Evolutionary conservation across 2,888 invertebrate genomes (phyloP).

Genomic region (Nudaria mundana): DNA sequence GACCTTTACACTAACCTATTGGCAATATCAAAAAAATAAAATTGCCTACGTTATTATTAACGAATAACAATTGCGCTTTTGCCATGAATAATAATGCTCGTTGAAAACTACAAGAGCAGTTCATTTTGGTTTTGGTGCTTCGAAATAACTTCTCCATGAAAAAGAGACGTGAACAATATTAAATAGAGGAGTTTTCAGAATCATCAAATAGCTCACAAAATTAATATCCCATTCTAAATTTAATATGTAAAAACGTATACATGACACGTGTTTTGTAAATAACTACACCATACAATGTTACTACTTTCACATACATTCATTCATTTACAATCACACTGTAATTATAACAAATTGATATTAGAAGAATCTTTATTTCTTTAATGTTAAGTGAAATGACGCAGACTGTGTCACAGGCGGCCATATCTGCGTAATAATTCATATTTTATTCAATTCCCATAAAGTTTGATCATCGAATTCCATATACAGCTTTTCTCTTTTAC

Average conservation of each 20-base stretch:
- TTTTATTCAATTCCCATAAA: constrained; percentile 57
- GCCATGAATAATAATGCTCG: too few relatives aligned
- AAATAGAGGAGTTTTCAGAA: too few relatives aligned
- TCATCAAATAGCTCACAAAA: too few relatives aligned
- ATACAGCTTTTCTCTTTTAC: constrained; percentile 66
- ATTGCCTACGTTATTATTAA: too few relatives aligned
- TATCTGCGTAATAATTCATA: constrained; percentile 64
- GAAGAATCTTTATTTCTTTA: constrained; percentile 60
- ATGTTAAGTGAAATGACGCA: constrained; percentile 76
- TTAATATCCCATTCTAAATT: too few relatives aligned
- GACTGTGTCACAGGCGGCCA: constrained; percentile 52
- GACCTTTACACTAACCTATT: too few relatives aligned
- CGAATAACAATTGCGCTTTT: too few relatives aligned
- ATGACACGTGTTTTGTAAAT: constrained; percentile 1
- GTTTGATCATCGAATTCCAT: constrained; percentile 63
- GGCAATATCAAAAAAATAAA: too few relatives aligned
- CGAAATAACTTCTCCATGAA: too few relatives aligned
- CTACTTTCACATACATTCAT: constrained; percentile 44
- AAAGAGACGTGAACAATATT: too few relatives aligned
- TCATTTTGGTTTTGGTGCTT: too few relatives aligned
- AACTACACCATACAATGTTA: constrained; percentile 20
- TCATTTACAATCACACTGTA: constrained; percentile 39
- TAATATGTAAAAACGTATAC: neutral
- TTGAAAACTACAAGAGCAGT: too few relatives aligned
- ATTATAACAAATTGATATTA: constrained; percentile 56